Evolutionary conservation across 2,888 invertebrate species (phyloP).

Genomic region (Operophtera brumata): DNA sequence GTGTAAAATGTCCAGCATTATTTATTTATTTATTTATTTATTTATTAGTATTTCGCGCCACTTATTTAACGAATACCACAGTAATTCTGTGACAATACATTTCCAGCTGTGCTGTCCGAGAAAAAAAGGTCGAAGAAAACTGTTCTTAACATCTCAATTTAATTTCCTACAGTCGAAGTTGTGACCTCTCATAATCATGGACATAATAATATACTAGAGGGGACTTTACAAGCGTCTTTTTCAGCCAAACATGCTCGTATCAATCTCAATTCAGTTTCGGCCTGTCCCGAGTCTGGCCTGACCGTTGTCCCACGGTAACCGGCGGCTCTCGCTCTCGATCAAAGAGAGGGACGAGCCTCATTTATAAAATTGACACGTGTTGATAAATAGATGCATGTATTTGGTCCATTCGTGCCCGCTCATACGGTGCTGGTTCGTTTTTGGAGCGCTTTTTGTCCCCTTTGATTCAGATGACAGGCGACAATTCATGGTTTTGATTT

Average conservation of each 20-base stretch:
- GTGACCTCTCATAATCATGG: background rate
- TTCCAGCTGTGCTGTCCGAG: too few species aligned
- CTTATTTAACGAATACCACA: too few species aligned
- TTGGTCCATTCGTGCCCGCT: constrained; percentile 41
- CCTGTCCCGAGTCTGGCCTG: constrained; percentile 12
- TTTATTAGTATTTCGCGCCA: too few species aligned
- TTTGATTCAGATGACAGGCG: constrained; percentile 33
- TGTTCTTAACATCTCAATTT: background rate
- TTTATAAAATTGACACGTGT: constrained; percentile 70
- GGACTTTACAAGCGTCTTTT: background rate
- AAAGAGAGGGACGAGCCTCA: constrained; percentile 52
- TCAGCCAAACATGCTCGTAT: constrained; percentile 7
- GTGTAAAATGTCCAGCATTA: too few species aligned
- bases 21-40: too few species aligned
- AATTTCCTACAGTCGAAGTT: background rate
- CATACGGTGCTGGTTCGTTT: constrained; percentile 27
- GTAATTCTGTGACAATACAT: too few species aligned
- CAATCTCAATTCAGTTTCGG: constrained; percentile 17
- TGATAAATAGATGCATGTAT: constrained; percentile 54
- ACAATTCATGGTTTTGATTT: constrained; percentile 34
- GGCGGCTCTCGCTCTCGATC: constrained; percentile 51
- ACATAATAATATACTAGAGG: too few species aligned
- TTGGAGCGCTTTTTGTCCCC: constrained; percentile 34
- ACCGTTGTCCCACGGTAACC: constrained; percentile 49
- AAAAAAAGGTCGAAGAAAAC: background rate